A percentile compares a stretch with the other conserved stretches of the same genome.
These are phyloP conservation scores for Cheilosia variabilis DNA, from an alignment of 2,888 invertebrate species.

Conservation along the genomic window DNA sequence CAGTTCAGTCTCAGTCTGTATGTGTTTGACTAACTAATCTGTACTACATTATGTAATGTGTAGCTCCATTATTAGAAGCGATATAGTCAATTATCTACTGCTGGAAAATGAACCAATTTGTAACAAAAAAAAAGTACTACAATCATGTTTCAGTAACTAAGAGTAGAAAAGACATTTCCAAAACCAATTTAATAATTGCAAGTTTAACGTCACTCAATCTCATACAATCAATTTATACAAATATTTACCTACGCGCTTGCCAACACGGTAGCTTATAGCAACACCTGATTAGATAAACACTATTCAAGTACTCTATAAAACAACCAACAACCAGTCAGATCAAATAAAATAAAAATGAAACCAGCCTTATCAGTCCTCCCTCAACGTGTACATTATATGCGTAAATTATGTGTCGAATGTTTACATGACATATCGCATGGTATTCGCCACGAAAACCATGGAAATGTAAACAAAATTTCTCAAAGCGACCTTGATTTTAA, in stretches of 20 bases:
- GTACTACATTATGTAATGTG: too few relatives aligned
- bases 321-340: constrained; percentile 32
- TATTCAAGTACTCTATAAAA: constrained; percentile 7
- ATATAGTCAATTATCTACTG: too few relatives aligned
- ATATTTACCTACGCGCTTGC: constrained; percentile 28
- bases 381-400: background rate
- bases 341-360: too few relatives aligned
- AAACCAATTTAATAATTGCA: background rate
- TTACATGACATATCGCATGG: background rate
- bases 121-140: too few relatives aligned
- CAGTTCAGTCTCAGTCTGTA: too few relatives aligned
- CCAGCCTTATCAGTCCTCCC: too few relatives aligned
- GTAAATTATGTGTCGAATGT: constrained; percentile 1
- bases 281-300: constrained; percentile 57
- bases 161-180: background rate
- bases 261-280: background rate
- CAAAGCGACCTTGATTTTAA: constrained; percentile 33
- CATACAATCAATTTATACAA: constrained; percentile 15
- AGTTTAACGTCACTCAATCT: background rate
- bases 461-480: constrained; percentile 18
- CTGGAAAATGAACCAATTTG: too few relatives aligned
- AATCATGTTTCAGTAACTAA: too few relatives aligned
- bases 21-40: too few relatives aligned
- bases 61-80: too few relatives aligned
- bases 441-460: background rate